Percentiles rank a stretch among this genome's conserved stretches.
Conservation (phyloP, 2,888 invertebrate species). For the Cetonia aurata region DNA sequence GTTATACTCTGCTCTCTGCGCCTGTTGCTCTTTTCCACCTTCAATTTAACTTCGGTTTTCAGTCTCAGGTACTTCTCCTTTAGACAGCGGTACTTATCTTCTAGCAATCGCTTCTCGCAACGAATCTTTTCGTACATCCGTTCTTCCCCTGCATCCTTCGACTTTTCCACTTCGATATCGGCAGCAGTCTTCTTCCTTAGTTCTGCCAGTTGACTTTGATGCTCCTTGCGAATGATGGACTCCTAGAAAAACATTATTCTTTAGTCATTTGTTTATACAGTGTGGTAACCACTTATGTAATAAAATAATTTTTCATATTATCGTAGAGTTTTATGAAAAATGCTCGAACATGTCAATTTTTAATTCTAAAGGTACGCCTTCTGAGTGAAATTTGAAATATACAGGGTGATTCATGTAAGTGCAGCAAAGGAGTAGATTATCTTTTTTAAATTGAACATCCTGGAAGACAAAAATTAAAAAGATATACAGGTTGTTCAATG, state of each 20-base stretch:
- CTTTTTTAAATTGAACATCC: too few relatives aligned
- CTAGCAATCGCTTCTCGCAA: slow-evolving; percentile 78
- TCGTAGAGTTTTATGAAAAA: too few relatives aligned
- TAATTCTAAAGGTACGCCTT: too few relatives aligned
- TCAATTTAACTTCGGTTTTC: slow-evolving; percentile 84
- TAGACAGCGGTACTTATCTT: slow-evolving; percentile 83
- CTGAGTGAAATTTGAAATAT: too few relatives aligned
- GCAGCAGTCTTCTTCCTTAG: slow-evolving; percentile 73
- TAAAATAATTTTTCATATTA: too few relatives aligned
- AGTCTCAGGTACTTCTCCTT: slow-evolving; percentile 86
- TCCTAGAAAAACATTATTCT: slow-evolving; percentile 68
- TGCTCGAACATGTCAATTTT: too few relatives aligned
- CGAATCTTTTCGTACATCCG: slow-evolving; percentile 74
- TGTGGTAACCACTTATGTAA: neutral
- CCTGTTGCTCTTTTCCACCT: slow-evolving; percentile 80
- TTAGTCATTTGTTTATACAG: slow-evolving; percentile 13
- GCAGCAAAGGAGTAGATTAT: too few relatives aligned
- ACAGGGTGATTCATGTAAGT: too few relatives aligned
- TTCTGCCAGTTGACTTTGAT: slow-evolving; percentile 75
- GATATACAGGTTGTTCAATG: too few relatives aligned
- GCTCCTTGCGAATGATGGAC: slow-evolving; percentile 76
- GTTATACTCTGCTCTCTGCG: slow-evolving; percentile 74
- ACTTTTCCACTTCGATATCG: slow-evolving; percentile 66
- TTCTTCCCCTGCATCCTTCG: slow-evolving; percentile 65
- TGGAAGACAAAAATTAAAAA: too few relatives aligned